These are phyloP conservation scores for Drosophila subpulchrella DNA, from an alignment of 1,140 invertebrate species.

Conservation along the genomic window DNA sequence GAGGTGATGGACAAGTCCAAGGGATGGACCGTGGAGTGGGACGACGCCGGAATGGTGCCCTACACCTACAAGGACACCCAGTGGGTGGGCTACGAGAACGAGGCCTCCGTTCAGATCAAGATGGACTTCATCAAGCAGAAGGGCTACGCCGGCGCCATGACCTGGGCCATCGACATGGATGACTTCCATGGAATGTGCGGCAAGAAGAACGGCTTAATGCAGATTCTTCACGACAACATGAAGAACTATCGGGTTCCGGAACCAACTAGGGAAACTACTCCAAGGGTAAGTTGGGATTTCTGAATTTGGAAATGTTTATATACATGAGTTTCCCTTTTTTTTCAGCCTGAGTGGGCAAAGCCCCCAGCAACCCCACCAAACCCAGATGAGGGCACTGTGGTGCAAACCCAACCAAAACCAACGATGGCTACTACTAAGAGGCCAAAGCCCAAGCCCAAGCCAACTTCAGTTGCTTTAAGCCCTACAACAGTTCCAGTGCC, in stretches of 20 bases:
- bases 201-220: slow-evolving; percentile 89
- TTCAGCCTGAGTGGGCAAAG: slow-evolving; percentile 89
- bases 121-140: slow-evolving; percentile 93
- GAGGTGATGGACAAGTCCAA: slow-evolving; percentile 88
- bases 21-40: slow-evolving; percentile 93
- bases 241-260: slow-evolving; percentile 90
- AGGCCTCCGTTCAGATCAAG: slow-evolving; percentile 90
- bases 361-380: slow-evolving; percentile 87
- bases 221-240: slow-evolving; percentile 90
- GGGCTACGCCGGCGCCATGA: slow-evolving; percentile 94
- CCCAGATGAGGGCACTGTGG: slow-evolving; percentile 76
- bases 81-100: slow-evolving; percentile 95
- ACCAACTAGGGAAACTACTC: slow-evolving; percentile 88
- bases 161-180: slow-evolving; percentile 95
- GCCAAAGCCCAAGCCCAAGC: slow-evolving; percentile 75
- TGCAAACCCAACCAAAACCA: slow-evolving; percentile 50
- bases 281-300: slow-evolving; percentile 86
- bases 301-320: slow-evolving; percentile 3
- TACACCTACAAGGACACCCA: slow-evolving; percentile 94
- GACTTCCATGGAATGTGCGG: slow-evolving; percentile 93
- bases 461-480: slow-evolving; percentile 51
- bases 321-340: slow-evolving; percentile 19
- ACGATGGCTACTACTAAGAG: slow-evolving; percentile 75
- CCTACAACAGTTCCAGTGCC: slow-evolving; percentile 57
- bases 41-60: slow-evolving; percentile 92